Base-by-base conservation (phyloP, 2,113 vertebrate species). In the Terrapene triunguis region DNA sequence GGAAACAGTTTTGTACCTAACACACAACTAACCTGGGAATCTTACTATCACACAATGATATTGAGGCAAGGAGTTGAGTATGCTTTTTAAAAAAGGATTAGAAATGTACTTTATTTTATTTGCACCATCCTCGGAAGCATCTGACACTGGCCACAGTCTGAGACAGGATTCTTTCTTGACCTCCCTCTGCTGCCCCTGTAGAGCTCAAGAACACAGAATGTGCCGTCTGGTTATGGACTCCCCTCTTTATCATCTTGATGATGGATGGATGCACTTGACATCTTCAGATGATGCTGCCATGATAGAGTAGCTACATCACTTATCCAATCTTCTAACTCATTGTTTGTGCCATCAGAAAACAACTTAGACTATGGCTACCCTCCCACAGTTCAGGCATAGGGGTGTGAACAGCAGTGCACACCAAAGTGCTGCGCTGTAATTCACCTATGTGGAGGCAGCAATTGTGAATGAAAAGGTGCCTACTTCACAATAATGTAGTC, bases 51-150 rank as follows among this genome's bases (percentile, higher is more conserved):
- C 92, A 78, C 38, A 80, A 38, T 38, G 87, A 7, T 32, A 69
- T 47, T 0, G 0, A 47, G 80, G 57, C 50, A 83, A 0, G 0
- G 55, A 84, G 17, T 8, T 84, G 21, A 29, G 55, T 80, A 83
- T 35, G 19, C 80, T 94, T 91, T 50, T 51, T 85, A 3, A 8
- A 83, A 62, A 62, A 84, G 48, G 21, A 74, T 1, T 47, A 80
- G 13, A 78, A 83, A 85, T 1, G 2, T 53, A 86, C 53, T 78
- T 10, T 86, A 57, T 25, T 1, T 5, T 53, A 89, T 82, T 78
- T 62, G 69, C 38, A 35, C 42, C 85, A 4, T 16, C 90, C 88
- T 84, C 82, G 84, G 69, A 29, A 82, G 13, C 62, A 88, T 80
- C 89, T 85, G 76, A 2, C 88, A 62, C 72, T 95, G 92, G 53